Evolutionary conservation across 1,140 invertebrate genomes (phyloP), one percentile per base, ranked within the genome.

Genomic region (Pollicipes pollicipes): DNA sequence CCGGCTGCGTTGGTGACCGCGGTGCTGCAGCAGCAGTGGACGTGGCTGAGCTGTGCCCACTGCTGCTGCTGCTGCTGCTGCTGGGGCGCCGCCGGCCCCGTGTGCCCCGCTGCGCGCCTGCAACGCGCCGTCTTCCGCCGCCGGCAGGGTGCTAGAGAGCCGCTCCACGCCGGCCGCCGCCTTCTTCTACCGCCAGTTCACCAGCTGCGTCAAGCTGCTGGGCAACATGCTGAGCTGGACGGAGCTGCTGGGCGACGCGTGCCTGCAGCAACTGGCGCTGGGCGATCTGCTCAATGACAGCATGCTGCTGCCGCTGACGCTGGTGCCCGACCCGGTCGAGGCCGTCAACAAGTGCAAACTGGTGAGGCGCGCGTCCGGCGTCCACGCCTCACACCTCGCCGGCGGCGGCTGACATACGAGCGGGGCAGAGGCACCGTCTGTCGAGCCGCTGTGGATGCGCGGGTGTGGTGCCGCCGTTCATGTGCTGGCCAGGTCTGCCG

Each of bases 201-300:
- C n/a, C 64, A 28, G 3, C 27, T 27, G 27, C 8, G 64, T 66
- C 10, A 66, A 66, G 27, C 64, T 66, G 64, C 64, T 66, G 64
- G 64, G 64, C n/a, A 66, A 66, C 64, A 66, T 66, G 64, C 8
- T 66, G 6, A 28, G 64, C 64, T 66, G 64, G 64, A 66, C 64
- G 3, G 64, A 29, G 27, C 27, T 66, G 64, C 64, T 66, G 64
- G 8, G 24, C 1, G 64, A 66, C 28, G n/a, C n/a, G 10, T 27
- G n/a, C 10, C 64, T 66, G 3, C 64, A 66, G 64, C n/a, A 66
- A 17, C 64, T 66, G 64, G n/a, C 27, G 27, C 27, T 66, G 3
- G 27, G 28, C n/a, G 10, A 8, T 21, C 64, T 66, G n/a, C 64
- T 66, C 17, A 66, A 66, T 17, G 64, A 17, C n/a, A 27, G 17